Evolutionary conservation across 1,140 invertebrate genomes (phyloP), one percentile per base, ranked within the genome.

Genomic region (Hermetia illucens): DNA sequence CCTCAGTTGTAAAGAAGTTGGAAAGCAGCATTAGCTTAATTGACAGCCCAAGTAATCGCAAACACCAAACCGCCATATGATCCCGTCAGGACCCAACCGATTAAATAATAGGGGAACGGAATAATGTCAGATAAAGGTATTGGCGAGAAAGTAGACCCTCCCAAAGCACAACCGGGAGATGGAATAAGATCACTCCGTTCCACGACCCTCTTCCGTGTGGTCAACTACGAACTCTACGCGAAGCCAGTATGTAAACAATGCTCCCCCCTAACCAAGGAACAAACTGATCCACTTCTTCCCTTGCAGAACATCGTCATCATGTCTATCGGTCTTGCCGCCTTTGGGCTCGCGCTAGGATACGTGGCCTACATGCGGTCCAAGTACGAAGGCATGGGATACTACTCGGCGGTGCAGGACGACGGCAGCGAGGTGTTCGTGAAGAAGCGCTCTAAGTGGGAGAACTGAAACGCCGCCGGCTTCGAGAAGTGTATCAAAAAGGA

Each of bases 181-280:
- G 83, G 84, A 17, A 68, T 87, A 40, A 65, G 79, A 36, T 82
- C 80, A 4, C 53, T 87, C 27, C 69, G 62, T 58, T 79, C 74
- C 22, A 75, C 74, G 15, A 69, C 63, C 43, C 64, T 79, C 19
- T 89, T 89, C 57, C 65, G 75, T 49, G 68, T 73, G 15, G 58
- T 86, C 5, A 89, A 89, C 64, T 87, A 82, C 65, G 84, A 89
- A 64, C 62, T 89, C 9, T 89, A 87, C 55, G 67, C 71, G 3
- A 82, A 78, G 63, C 83, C 82, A 44, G 84, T 87, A 73, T 74
- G 72, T 61, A 34, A n/a, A n/a, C n/a, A n/a, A n/a, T n/a, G n/a
- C n/a, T n/a, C n/a, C n/a, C n/a, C n/a, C n/a, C n/a, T n/a, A n/a
- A n/a, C n/a, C n/a, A n/a, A n/a, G n/a, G n/a, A n/a, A n/a, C n/a